These are phyloP conservation scores for Montipora sp. DNA, from an alignment of 64 coral and sea anemone species.

Conservation along the genomic window DNA sequence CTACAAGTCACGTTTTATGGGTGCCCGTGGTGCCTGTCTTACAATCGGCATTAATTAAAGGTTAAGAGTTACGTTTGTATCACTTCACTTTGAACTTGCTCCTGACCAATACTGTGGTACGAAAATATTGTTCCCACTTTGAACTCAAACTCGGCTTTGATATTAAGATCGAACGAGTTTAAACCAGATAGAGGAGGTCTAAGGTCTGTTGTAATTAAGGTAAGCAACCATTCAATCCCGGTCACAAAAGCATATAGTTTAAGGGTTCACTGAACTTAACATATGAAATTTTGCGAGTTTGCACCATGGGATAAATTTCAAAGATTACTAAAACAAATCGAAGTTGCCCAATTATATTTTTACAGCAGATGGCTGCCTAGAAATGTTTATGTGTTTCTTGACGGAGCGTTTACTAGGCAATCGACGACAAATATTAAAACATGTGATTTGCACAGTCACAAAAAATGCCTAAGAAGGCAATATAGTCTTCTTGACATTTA, in stretches of 20 bases:
- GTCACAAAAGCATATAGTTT: too few species aligned
- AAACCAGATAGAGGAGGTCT: neutral
- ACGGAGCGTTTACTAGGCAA: neutral
- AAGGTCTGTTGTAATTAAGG: neutral
- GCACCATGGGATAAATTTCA: neutral
- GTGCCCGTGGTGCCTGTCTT: neutral
- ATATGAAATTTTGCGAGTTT: neutral
- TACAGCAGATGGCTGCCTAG: neutral
- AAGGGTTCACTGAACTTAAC: neutral
- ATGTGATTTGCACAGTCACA: neutral
- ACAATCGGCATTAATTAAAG: neutral
- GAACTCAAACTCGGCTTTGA: too few species aligned
- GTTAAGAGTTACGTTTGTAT: neutral
- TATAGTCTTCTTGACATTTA: neutral
- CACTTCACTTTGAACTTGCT: neutral
- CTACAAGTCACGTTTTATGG: neutral
- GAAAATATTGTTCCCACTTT: too few species aligned
- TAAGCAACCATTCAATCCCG: neutral
- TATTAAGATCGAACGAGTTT: too few species aligned
- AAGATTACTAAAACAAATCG: neutral
- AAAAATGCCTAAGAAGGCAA: neutral
- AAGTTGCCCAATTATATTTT: neutral
- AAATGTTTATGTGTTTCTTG: neutral
- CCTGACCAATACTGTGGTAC: too few species aligned
- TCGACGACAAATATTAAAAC: neutral